Conservation (phyloP, 1,140 invertebrate genomes). For the Halictus rubicundus region DNA sequence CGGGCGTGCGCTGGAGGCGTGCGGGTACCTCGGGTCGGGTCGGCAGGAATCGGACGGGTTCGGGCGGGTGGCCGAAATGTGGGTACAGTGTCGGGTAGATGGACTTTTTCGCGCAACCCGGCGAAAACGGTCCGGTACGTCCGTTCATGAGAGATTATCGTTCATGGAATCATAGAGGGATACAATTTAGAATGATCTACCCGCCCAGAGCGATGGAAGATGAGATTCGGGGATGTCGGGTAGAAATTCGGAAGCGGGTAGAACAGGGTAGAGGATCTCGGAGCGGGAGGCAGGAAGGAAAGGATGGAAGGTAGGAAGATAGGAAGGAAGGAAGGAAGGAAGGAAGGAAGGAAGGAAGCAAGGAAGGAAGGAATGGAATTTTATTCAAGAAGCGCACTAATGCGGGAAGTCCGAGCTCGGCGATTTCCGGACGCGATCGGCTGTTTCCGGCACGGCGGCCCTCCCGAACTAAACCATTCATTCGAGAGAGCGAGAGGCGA, state of each 20-base stretch:
- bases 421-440: constrained; percentile 50
- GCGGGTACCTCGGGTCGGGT: too few relatives aligned
- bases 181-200: too few relatives aligned
- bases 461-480: constrained; percentile 55
- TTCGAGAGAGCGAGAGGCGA: constrained; percentile 45
- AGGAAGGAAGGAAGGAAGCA: constrained; percentile 25
- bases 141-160: too few relatives aligned
- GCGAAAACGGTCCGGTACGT: too few relatives aligned
- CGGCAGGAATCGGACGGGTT: too few relatives aligned
- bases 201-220: background rate
- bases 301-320: constrained; percentile 34
- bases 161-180: too few relatives aligned
- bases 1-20: background rate
- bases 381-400: constrained; percentile 59
- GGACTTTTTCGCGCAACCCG: too few relatives aligned
- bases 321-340: background rate
- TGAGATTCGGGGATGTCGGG: too few relatives aligned
- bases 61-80: too few relatives aligned
- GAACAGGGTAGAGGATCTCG: background rate
- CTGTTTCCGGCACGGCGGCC: constrained; percentile 50
- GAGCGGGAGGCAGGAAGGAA: background rate
- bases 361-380: constrained; percentile 49
- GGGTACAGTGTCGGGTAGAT: too few relatives aligned
- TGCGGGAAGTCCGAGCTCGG: constrained; percentile 53
- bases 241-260: constrained; percentile 18